Percentiles rank a stretch among this genome's conserved stretches.
phyloP scores from a whole-genome alignment of 1,140 invertebrate species.

The Rhagoletis zephyria region DNA sequence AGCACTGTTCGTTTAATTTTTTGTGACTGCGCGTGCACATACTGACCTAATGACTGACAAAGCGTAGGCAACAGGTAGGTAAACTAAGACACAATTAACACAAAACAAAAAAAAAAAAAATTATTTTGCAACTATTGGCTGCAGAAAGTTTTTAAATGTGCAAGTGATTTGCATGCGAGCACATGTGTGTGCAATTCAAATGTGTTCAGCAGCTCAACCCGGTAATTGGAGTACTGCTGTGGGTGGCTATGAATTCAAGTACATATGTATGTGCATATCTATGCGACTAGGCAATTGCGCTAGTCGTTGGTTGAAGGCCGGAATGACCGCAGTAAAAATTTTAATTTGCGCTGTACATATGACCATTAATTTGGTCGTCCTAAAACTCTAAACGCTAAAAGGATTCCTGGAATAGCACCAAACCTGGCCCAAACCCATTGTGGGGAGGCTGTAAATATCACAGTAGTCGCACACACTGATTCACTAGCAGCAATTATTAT shows the following conservation, averaged over 20 bases:
- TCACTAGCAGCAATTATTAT: neutral
- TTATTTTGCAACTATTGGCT: conserved; percentile 8
- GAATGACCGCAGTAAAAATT: neutral
- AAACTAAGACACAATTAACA: neutral
- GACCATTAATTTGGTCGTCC: conserved; percentile 23
- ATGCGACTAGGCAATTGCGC: too few relatives aligned
- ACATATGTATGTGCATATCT: conserved; percentile 30
- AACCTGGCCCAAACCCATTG: neutral
- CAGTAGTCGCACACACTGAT: neutral
- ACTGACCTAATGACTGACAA: neutral
- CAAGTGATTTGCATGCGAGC: neutral
- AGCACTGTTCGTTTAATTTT: conserved; percentile 4
- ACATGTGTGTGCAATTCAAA: conserved; percentile 10
- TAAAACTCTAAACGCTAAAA: neutral
- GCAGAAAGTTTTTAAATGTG: conserved; percentile 5
- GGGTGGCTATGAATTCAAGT: conserved; percentile 11
- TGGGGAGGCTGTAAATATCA: too few relatives aligned
- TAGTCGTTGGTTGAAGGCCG: neutral
- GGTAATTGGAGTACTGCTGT: neutral
- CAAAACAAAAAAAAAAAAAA: neutral
- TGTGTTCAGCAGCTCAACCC: neutral
- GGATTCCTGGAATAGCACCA: neutral
- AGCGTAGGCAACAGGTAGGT: neutral
- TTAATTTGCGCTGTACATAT: conserved; percentile 15
- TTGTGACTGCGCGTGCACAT: conserved; percentile 19